These are phyloP conservation scores for Danionella cerebrum DNA, from an alignment of 2,113 vertebrate genomes.

Conservation along the genomic window DNA sequence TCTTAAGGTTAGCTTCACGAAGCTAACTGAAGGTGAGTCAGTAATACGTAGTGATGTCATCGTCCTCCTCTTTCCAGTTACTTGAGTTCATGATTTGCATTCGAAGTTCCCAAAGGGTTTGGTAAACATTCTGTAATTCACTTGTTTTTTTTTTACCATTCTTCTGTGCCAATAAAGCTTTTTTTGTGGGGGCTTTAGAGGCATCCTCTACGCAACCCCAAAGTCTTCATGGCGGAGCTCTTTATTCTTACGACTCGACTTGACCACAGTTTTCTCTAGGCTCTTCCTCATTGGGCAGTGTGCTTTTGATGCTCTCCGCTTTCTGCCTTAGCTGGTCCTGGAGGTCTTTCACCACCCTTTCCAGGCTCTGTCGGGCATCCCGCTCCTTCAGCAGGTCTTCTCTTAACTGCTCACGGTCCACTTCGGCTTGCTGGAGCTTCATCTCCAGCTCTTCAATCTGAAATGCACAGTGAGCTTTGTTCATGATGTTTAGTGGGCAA, in stretches of 20 bases:
- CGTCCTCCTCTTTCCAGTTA: slow-evolving; percentile 51
- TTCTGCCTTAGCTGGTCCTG: slow-evolving; percentile 84
- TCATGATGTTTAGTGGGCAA: too few relatives aligned
- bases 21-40: slow-evolving; percentile 42
- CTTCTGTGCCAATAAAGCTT: background rate
- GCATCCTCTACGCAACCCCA: background rate
- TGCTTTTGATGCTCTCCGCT: slow-evolving; percentile 45
- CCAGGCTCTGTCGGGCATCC: slow-evolving; percentile 87
- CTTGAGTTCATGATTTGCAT: slow-evolving; percentile 45
- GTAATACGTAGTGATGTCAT: slow-evolving; percentile 39
- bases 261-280: slow-evolving; percentile 43
- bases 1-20: slow-evolving; percentile 47
- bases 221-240: background rate
- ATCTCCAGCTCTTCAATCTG: slow-evolving; percentile 90
- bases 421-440: slow-evolving; percentile 88
- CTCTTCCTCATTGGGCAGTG: slow-evolving; percentile 16
- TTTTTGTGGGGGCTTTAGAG: background rate
- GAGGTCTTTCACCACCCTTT: slow-evolving; percentile 87
- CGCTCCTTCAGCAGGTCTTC: slow-evolving; percentile 83
- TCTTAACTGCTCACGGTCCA: slow-evolving; percentile 85
- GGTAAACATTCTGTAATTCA: slow-evolving; percentile 32
- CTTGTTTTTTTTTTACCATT: background rate
- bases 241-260: slow-evolving; percentile 5
- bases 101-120: slow-evolving; percentile 45
- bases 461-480: too few relatives aligned